Base-by-base conservation (phyloP, 2,797 vertebrate genomes). In the Esox masquinongy region DNA sequence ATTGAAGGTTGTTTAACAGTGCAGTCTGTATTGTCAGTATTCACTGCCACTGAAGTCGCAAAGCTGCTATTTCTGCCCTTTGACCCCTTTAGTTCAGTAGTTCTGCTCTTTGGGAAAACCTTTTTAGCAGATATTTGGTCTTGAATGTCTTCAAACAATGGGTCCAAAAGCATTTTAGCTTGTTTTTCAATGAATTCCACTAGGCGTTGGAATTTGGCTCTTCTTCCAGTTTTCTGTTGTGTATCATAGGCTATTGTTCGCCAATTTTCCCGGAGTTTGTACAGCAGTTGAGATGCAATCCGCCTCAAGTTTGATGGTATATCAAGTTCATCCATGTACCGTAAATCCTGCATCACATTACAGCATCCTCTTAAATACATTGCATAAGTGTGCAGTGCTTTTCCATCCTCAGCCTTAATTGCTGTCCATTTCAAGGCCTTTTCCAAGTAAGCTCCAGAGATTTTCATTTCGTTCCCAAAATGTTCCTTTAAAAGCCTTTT, bases 401-500 rank as follows among this genome's bases (percentile, higher is more conserved):
- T 39, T 14, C 68, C 70, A 39, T 77, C 76, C 9, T 74, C 72
- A 50, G 47, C 43, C 59, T 74, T 77, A 15, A 77, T 61, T 22
- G 43, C 19, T 24, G 59, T 36, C 79, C 67, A 80, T 12, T 80
- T 68, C 31, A 77, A 26, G 3, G 67, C 67, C 12, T 77, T 50
- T 49, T 69, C 59, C 29, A 68, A 73, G 36, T 74, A 74, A 2
- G 75, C 72, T 5, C 72, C 59, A 15, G 31, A 56, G 19, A 70
- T 67, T 6, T 73, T 77, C 31, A 51, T 66, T 1, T 74, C 56
- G 74, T 72, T 59, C 1, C 71, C 72, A 59, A 80, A 77, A 49
- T 49, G 47, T 26, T 80, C 56, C 11, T 71, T 64, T 2, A 81
- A 16, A 16, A 73, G 24, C n/a, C 14, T 19, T 5, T 78, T 51